Evolutionary conservation across 1,140 invertebrate species (phyloP).

Genomic region (Drosophila bocqueti): DNA sequence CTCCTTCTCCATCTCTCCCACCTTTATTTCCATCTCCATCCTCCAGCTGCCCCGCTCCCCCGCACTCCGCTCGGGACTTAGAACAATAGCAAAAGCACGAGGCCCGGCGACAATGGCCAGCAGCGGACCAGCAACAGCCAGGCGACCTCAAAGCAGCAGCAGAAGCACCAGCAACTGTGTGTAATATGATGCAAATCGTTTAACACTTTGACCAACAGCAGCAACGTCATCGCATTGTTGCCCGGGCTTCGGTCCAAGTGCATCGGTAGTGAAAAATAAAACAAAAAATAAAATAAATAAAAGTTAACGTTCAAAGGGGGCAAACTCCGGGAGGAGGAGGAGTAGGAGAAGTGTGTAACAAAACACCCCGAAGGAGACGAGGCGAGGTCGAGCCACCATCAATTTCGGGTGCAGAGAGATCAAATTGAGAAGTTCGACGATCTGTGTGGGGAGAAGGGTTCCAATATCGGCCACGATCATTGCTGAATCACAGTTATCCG

Average conservation of each 20-base stretch:
- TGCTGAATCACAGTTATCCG: constrained; percentile 48
- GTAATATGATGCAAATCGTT: constrained; percentile 82
- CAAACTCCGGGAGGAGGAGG: constrained; percentile 25
- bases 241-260: constrained; percentile 56
- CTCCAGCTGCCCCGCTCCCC: constrained; percentile 14
- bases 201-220: constrained; percentile 78
- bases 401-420: constrained; percentile 22
- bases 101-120: constrained; percentile 74
- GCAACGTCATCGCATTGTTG: constrained; percentile 73
- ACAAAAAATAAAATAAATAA: constrained; percentile 40
- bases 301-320: constrained; percentile 21
- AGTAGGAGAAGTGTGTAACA: constrained; percentile 40
- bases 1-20: neutral
- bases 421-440: constrained; percentile 29
- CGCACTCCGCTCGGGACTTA: constrained; percentile 44
- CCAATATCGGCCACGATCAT: constrained; percentile 30
- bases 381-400: constrained; percentile 5
- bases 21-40: neutral
- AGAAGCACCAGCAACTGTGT: constrained; percentile 62
- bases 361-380: constrained; percentile 35
- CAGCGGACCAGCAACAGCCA: constrained; percentile 14
- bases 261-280: constrained; percentile 61
- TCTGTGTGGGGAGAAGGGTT: neutral
- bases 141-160: constrained; percentile 25
- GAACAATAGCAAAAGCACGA: constrained; percentile 71